Evolutionary conservation across 2,113 vertebrate species (phyloP).

Genomic region (Pipa parva): DNA sequence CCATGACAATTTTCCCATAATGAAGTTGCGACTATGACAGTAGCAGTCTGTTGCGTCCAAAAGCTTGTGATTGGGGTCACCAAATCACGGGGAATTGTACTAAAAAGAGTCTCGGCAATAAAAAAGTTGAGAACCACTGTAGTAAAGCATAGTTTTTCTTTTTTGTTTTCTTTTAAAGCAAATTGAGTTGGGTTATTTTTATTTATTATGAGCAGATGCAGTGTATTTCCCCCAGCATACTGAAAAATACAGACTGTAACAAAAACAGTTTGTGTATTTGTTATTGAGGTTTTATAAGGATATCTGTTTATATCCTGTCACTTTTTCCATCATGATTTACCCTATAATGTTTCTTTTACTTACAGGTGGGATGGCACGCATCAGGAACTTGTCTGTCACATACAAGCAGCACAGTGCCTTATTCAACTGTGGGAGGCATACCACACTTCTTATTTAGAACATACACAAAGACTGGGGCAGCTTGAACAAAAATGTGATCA

Average conservation of each 20-base stretch:
- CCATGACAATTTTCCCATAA: no score
- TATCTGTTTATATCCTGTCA: neutral
- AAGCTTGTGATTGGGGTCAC: no score
- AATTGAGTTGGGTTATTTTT: no score
- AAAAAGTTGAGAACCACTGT: no score
- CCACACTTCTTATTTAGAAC: slow-evolving; percentile 37
- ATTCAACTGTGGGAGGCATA: slow-evolving; percentile 67
- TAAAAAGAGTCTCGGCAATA: no score
- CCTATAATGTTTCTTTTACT: neutral
- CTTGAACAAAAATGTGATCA: slow-evolving; percentile 55
- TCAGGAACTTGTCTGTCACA: slow-evolving; percentile 55
- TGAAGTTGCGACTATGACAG: no score
- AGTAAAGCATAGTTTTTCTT: no score
- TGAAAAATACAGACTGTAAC: neutral
- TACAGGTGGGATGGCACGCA: slow-evolving; percentile 71
- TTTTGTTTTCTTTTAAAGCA: no score
- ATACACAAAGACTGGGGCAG: slow-evolving; percentile 52
- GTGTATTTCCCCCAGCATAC: neutral
- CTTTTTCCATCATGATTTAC: neutral
- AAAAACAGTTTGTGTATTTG: neutral
- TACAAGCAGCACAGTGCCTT: slow-evolving; percentile 50
- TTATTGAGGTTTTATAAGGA: neutral
- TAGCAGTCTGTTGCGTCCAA: no score
- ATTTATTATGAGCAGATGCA: no score
- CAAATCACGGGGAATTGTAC: no score